A percentile compares a stretch with the other conserved stretches of the same genome.
phyloP scores from a whole-genome alignment of 35 echinoderm and acorn worm species.

The Amphiura filiformis region DNA sequence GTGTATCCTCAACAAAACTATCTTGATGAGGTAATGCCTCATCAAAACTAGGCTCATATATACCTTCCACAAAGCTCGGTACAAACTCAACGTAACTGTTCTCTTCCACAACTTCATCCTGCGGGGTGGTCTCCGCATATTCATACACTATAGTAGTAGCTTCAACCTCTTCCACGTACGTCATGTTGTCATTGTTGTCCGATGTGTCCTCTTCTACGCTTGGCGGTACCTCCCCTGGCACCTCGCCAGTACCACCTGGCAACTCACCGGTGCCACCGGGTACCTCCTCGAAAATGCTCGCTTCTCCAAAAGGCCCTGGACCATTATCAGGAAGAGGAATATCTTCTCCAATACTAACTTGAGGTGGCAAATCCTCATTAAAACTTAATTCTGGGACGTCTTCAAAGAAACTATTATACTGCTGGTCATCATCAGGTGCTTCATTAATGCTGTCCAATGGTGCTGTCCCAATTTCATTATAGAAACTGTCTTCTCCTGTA shows the following conservation, averaged over 20 bases:
- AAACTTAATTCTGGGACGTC: no score
- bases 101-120: background rate
- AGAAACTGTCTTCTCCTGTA: no score
- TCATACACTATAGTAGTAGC: background rate
- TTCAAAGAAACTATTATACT: background rate
- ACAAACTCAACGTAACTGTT: background rate
- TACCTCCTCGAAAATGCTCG: background rate
- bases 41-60: background rate
- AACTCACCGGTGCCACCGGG: background rate
- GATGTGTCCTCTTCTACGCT: no score
- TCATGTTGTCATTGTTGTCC: background rate
- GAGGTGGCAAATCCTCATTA: no score
- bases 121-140: background rate
- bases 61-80: background rate
- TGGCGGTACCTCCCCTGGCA: no score
- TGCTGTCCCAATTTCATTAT: no score
- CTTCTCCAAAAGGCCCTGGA: no score
- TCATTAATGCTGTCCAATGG: background rate
- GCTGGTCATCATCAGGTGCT: background rate
- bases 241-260: background rate
- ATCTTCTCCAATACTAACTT: no score
- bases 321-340: no score
- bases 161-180: background rate
- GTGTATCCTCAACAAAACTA: background rate
- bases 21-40: background rate